Conservation (phyloP, 2,113 vertebrate genomes). For the Anser brachyrhynchus region DNA sequence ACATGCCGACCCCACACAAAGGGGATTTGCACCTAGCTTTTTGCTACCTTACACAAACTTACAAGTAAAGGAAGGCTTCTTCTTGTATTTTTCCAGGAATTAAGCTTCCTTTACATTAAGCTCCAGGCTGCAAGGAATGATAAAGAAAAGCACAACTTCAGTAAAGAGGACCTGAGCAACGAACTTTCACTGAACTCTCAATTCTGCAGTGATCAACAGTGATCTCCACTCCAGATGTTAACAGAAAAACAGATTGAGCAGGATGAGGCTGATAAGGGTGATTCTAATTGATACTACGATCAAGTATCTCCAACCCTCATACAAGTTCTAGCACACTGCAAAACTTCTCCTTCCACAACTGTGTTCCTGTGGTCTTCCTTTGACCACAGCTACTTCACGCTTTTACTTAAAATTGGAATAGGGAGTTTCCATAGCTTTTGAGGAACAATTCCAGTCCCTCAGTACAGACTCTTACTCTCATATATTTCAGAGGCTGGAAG, state of each 20-base stretch:
- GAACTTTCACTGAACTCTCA: not conserved
- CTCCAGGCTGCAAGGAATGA: not conserved
- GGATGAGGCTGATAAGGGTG: not conserved
- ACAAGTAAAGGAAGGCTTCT: not conserved
- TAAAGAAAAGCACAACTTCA: not conserved
- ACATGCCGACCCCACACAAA: not conserved
- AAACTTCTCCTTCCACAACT: not conserved
- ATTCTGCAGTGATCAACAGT: not conserved
- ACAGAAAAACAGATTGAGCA: not conserved
- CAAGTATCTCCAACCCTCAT: not conserved
- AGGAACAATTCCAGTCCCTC: not conserved
- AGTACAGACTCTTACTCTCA: not conserved
- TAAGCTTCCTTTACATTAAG: not conserved
- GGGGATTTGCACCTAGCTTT: not conserved
- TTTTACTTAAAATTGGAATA: not conserved
- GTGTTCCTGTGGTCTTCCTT: not conserved
- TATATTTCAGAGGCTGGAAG: not conserved
- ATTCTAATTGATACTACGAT: not conserved
- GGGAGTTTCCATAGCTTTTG: not conserved
- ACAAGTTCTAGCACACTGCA: not conserved
- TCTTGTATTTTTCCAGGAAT: not conserved
- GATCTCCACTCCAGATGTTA: not conserved
- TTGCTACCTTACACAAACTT: not conserved
- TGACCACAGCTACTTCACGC: not conserved
- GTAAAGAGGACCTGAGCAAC: fast-evolving